Base-by-base conservation (phyloP, 2,797 vertebrate species). In the Phrynocephalus guinanensis region DNA sequence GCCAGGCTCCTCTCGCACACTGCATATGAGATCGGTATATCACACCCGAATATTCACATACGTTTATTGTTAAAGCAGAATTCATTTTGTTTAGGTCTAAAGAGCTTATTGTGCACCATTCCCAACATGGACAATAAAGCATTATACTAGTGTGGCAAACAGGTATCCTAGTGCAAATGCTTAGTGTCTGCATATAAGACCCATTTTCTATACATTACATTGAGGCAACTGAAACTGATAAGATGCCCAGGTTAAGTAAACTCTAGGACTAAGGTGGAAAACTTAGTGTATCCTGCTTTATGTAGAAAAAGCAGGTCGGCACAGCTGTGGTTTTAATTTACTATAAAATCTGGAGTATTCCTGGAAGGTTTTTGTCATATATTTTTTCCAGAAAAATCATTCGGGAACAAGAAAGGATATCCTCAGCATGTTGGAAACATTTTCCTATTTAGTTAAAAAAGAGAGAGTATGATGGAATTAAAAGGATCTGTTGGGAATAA, bases 321-420 rank as follows among this genome's bases (percentile, higher is more conserved):
- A 80, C 87, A 88, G 70, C 82, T 88, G 68, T 80, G 48, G 72
- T 84, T 87, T 79, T 88, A 84, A 88, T 88, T 88, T 84, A 38
- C 52, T 88, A 67, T 84, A 80, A 84, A 88, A 79, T 79, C 75
- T 13, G 52, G 44, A 84, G 56, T 84, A 73, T 88, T 84, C 82
- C 68, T 73, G 52, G 76, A 72, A 79, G 56, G 30, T 60, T 80
- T 50, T 84, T 84, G 67, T 79, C 72, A 68, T 87, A 66, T 44
- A 56, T 38, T 73, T 52, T 50, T 77, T 68, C 73, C 73, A 84
- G 60, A 83, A 77, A 80, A 87, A 83, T 50, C 87, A 79, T 88
- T 84, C 1, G 24, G 68, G 68, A 84, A 73, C 70, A 84, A 88
- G 68, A 88, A 84, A 67, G 77, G 87, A 84, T 84, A 79, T 66